Evolutionary conservation across 2,797 vertebrate species (phyloP), one percentile per base, ranked within the genome.

Genomic region (Bovichtus variegatus): DNA sequence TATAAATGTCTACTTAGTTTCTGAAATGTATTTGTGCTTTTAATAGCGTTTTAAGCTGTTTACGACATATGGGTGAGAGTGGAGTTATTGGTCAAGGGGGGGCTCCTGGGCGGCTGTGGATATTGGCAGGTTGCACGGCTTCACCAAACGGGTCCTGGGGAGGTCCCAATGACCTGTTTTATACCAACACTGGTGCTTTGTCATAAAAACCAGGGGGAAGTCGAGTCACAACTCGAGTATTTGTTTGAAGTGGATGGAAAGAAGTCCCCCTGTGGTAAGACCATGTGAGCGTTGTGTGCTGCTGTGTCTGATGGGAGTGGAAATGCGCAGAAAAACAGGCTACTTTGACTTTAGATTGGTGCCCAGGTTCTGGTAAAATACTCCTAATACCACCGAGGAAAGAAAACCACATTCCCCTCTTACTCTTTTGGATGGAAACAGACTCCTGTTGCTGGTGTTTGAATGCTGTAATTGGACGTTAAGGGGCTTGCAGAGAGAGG

Each of bases 111-210:
- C 74, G 25, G 86, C 82, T 93, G 92, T 93, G 86, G 88, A 89
- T 91, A 62, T 92, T 94, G 94, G 94, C 91, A 90, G 83, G 87
- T 90, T 87, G 71, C 67, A 71, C 50, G 25, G 73, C 80, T 90
- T 87, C 83, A 88, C 87, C 87, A 83, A 84, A 81, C 83, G 62
- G 64, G 85, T 93, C 88, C 81, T 71, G 82, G 92, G 94, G 94
- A 94, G 94, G 94, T 95, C 95, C 94, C 87, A 95, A 91, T 94
- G 94, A 95, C 91, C 94, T 95, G 94, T 95, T 95, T 95, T 94
- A 95, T 86, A 94, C 92, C 91, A 93, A 93, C 92, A 90, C 93
- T 91, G 89, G 90, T 80, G 88, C 93, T 89, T 91, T 92, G 85
- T 93, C 89, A 73, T 94, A 93, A 94, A 58, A 92, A 91, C 55